phyloP scores from a whole-genome alignment of 2,797 vertebrate species.

The Vespertilio murinus region DNA sequence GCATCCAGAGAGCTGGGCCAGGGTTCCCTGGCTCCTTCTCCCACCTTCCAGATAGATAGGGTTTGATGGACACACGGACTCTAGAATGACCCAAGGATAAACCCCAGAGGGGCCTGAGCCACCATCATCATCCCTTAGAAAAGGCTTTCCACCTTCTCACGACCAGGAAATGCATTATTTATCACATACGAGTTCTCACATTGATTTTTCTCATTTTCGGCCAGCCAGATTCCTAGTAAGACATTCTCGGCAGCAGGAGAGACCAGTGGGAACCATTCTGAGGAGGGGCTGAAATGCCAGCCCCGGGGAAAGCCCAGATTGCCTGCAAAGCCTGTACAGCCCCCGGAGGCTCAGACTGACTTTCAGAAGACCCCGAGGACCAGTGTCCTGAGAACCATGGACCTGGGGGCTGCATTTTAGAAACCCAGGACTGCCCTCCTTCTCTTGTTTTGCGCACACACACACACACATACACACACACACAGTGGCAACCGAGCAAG shows the following conservation, averaged over 20 bases:
- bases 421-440: background rate
- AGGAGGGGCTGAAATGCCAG: background rate
- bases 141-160: background rate
- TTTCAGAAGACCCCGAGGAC: background rate
- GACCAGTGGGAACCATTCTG: background rate
- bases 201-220: background rate
- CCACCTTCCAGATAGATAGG: background rate
- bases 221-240: background rate
- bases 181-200: background rate
- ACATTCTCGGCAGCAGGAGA: background rate
- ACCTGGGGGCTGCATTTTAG: background rate
- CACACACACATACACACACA: slow-evolving; percentile 21
- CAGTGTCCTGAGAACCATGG: background rate
- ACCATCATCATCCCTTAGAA: background rate
- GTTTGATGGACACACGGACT: background rate
- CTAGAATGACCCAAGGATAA: background rate
- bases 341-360: background rate
- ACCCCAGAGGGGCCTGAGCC: background rate
- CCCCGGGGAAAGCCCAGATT: background rate
- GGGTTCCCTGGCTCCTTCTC: background rate
- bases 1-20: background rate
- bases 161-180: background rate
- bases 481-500: background rate
- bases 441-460: background rate
- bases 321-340: background rate